phyloP scores from a whole-genome alignment of 2,113 vertebrate species.

The Stegastes partitus region DNA sequence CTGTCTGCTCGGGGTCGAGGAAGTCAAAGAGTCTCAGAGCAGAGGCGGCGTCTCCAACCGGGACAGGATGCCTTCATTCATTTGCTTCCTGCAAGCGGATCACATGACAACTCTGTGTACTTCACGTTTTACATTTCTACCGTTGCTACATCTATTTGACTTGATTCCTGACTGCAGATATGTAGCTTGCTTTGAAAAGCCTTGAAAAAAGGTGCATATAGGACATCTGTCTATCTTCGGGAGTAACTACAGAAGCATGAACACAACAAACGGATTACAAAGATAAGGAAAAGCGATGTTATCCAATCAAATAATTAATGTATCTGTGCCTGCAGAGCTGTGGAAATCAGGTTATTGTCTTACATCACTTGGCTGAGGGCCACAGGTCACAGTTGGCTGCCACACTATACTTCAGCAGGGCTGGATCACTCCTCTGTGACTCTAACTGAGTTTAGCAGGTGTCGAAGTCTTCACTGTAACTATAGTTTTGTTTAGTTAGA shows the following conservation, averaged over 20 bases:
- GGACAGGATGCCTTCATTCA: constrained; percentile 29
- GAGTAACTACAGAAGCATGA: background rate
- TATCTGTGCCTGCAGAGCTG: constrained; percentile 24
- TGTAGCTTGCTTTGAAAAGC: background rate
- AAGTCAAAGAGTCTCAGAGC: constrained; percentile 44
- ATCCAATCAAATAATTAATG: constrained; percentile 49
- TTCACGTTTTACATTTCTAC: background rate
- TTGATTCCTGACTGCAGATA: background rate
- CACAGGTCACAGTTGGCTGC: constrained; percentile 27
- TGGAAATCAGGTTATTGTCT: constrained; percentile 48
- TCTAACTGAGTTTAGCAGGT: background rate
- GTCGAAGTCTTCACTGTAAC: background rate
- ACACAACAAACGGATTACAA: constrained; percentile 47
- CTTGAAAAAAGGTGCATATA: background rate
- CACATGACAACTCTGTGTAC: background rate
- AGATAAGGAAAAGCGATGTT: constrained; percentile 33
- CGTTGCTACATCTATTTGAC: background rate
- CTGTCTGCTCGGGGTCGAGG: constrained; percentile 49
- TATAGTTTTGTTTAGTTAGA: too few relatives aligned
- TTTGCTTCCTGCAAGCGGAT: constrained; percentile 34
- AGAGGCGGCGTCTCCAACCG: constrained; percentile 40
- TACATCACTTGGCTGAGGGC: constrained; percentile 46
- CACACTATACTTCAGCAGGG: background rate
- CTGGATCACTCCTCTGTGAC: background rate
- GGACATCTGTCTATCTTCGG: background rate